Evolutionary conservation across 2,888 invertebrate genomes (phyloP), one percentile per base, ranked within the genome.

Genomic region (Zygothrica quintamaculata): DNA sequence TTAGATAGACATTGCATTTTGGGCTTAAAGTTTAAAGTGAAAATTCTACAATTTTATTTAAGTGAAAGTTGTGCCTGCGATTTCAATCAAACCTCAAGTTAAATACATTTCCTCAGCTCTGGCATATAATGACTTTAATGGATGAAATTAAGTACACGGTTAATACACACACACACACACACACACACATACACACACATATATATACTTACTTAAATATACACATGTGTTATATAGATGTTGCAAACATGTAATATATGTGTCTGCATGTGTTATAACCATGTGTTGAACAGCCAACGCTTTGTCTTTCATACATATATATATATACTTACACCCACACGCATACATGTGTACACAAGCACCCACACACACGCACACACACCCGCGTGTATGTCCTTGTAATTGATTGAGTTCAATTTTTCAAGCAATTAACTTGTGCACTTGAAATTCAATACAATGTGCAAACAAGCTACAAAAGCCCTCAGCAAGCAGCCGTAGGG

Each of bases 331-430:
- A n/a, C 18, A 5, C 18, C 18, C 18, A 22, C 18, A 22, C 18
- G 18, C 18, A 2, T 5, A 22, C 18, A 22, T 9, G 3, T 5
- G 5, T 5, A 22, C 18, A 22, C 18, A 22, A 2, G 5, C 18
- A 22, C 18, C 18, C 18, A 22, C 18, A 22, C 31, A n/a, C 18
- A 22, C 18, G 5, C 18, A 22, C 18, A 22, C 18, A 22, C 18
- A 22, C 36, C 13, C 34, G 34, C 52, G 48, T 47, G 39, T 39
- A 11, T 48, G 62, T 60, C 55, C 75, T 60, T 52, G 73, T 50
- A 60, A 75, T 87, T 87, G 87, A 87, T 87, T 87, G 78, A 75
- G 78, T 69, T 75, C 64, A 84, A 87, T 87, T 82, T 82, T 82
- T 82, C 85, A 87, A 65, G 70, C 82, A 84, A 87, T 82, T 82